Conservation (phyloP, 2,888 invertebrate genomes). For the Phragmatobia fuliginosa region DNA sequence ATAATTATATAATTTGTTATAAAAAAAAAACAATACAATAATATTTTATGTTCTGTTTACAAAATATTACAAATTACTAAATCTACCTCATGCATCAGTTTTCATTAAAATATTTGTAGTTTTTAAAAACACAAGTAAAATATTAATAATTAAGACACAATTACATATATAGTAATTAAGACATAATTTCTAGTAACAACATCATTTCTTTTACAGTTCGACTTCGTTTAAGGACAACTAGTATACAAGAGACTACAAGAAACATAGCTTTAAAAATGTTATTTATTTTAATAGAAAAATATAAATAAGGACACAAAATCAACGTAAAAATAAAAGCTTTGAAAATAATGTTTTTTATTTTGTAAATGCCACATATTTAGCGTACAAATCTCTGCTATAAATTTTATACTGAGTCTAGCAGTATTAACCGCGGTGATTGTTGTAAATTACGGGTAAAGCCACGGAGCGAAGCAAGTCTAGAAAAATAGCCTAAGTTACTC, state of each 20-base stretch:
- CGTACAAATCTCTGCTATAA: too few relatives aligned
- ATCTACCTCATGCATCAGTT: neutral
- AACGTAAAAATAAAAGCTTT: neutral
- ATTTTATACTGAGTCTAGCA: too few relatives aligned
- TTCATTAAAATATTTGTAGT: neutral
- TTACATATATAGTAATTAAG: neutral
- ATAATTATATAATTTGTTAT: neutral
- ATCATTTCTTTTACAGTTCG: constrained; percentile 47
- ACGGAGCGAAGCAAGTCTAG: too few relatives aligned
- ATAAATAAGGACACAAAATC: neutral
- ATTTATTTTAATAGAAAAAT: neutral
- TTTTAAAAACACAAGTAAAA: neutral
- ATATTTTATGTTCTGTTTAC: neutral
- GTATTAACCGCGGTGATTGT: too few relatives aligned
- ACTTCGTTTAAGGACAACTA: constrained; percentile 28
- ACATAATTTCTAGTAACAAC: neutral
- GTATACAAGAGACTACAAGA: neutral
- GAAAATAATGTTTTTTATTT: neutral
- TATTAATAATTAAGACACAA: neutral
- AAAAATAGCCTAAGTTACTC: too few relatives aligned
- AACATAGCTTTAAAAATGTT: constrained; percentile 5
- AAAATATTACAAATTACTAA: too few relatives aligned
- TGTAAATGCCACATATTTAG: neutral
- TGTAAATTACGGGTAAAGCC: too few relatives aligned
- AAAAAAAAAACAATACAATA: neutral